Percentiles rank a stretch among this genome's conserved stretches.
Evolutionary conservation across 2,113 vertebrate genomes (phyloP).

Genomic region (Lethenteron reissneri): DNA sequence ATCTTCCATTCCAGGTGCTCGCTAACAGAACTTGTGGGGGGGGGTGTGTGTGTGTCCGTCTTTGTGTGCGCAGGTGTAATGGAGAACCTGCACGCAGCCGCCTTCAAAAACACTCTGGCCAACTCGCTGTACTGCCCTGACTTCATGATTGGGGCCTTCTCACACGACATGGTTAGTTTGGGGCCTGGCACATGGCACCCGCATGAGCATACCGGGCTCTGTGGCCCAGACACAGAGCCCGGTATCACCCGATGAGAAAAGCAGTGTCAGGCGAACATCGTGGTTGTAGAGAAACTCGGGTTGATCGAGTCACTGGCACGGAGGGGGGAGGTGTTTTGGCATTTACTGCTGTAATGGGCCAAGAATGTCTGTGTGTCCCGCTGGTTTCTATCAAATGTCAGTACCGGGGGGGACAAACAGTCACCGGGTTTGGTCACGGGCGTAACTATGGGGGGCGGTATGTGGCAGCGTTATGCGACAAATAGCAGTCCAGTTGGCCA

Average conservation of each 20-base stretch:
- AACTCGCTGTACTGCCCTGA: constrained; percentile 81
- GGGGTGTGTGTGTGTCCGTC: not conserved
- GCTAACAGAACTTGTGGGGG: not conserved
- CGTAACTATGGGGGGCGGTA: too few relatives aligned
- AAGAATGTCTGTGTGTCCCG: too few relatives aligned
- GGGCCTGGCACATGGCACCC: constrained; percentile 9
- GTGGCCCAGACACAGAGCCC: not conserved
- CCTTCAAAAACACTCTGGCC: constrained; percentile 55
- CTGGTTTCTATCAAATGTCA: too few relatives aligned
- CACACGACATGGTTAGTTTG: constrained; percentile 41
- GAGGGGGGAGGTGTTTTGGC: not conserved
- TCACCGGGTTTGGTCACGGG: too few relatives aligned
- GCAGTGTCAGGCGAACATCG: not conserved
- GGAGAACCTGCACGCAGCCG: constrained; percentile 54
- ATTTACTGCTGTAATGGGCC: not conserved
- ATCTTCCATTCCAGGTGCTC: not conserved
- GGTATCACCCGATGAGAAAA: not conserved
- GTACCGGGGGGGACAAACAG: too few relatives aligned
- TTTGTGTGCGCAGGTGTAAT: constrained; percentile 30
- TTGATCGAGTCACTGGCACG: not conserved
- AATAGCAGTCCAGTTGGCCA: too few relatives aligned
- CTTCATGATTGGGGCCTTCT: constrained; percentile 49
- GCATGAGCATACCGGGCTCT: too few relatives aligned
- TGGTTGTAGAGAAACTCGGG: not conserved
- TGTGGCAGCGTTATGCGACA: too few relatives aligned